phyloP scores from a whole-genome alignment of 2,797 vertebrate genomes.

The Pipistrellus pygmaeus region DNA sequence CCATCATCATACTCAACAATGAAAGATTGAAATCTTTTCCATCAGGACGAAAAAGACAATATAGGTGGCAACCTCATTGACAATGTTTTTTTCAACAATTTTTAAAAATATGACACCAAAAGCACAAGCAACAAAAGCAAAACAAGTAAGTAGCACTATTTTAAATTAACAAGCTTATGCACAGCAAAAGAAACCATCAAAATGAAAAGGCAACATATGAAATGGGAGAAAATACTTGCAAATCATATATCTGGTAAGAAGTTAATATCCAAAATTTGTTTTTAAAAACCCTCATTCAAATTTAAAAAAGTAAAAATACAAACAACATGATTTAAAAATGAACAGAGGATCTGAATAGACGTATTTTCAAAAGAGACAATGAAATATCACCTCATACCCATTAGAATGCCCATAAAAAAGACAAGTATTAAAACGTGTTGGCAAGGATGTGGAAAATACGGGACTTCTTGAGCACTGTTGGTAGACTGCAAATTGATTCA shows the following conservation, averaged over 20 bases:
- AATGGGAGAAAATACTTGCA: neutral
- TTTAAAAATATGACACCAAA: neutral
- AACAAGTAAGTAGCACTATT: neutral
- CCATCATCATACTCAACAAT: neutral
- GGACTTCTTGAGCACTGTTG: neutral
- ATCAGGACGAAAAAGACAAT: neutral
- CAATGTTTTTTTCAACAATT: neutral
- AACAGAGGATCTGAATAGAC: neutral
- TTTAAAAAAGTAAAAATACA: neutral
- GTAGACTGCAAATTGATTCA: neutral
- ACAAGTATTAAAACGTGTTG: neutral
- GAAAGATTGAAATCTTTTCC: neutral
- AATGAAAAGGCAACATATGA: neutral
- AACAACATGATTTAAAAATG: neutral
- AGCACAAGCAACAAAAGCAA: neutral
- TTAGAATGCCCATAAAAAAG: neutral
- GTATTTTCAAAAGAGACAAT: neutral
- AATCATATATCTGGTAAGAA: neutral
- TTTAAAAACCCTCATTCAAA: neutral
- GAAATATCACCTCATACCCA: neutral
- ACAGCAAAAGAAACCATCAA: neutral
- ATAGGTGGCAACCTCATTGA: neutral
- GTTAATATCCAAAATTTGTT: conserved; percentile 8
- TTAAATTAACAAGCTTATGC: neutral
- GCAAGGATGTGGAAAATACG: neutral